A percentile compares a stretch with the other conserved stretches of the same genome.
Evolutionary conservation across 2,888 invertebrate genomes (phyloP).

Genomic region (Alentia gelatinosa): DNA sequence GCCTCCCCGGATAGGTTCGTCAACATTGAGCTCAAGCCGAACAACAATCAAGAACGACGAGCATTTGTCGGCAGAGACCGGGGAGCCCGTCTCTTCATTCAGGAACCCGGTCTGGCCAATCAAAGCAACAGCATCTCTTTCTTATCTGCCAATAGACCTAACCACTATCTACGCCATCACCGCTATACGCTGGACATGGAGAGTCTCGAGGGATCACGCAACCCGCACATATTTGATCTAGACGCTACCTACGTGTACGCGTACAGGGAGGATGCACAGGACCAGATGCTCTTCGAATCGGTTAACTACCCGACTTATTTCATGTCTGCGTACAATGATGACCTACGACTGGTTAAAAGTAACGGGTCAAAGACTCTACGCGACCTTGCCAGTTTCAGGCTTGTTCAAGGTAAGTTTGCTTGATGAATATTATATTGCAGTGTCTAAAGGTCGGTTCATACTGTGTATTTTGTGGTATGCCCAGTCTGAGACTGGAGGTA

Average conservation of each 20-base stretch:
- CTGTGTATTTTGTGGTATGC: no score
- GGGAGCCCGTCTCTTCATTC: background rate
- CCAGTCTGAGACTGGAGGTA: no score
- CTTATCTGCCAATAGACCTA: background rate
- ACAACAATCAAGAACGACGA: background rate
- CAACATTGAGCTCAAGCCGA: background rate
- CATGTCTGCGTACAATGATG: background rate
- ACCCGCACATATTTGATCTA: background rate
- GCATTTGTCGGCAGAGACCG: background rate
- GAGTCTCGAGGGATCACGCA: background rate
- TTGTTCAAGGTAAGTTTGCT: background rate
- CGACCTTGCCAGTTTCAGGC: background rate
- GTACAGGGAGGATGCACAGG: background rate
- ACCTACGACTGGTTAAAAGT: background rate
- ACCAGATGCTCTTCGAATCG: background rate
- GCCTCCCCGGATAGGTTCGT: background rate
- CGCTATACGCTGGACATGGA: background rate
- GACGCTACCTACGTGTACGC: background rate
- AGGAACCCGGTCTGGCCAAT: background rate
- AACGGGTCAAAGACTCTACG: background rate
- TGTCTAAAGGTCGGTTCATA: no score
- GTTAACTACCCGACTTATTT: background rate
- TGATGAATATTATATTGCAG: no score
- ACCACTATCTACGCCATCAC: conserved; percentile 12
- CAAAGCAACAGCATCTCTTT: background rate